Evolutionary conservation across 2,113 vertebrate genomes (phyloP), one percentile per base, ranked within the genome.

Genomic region (Urocolius indicus): DNA sequence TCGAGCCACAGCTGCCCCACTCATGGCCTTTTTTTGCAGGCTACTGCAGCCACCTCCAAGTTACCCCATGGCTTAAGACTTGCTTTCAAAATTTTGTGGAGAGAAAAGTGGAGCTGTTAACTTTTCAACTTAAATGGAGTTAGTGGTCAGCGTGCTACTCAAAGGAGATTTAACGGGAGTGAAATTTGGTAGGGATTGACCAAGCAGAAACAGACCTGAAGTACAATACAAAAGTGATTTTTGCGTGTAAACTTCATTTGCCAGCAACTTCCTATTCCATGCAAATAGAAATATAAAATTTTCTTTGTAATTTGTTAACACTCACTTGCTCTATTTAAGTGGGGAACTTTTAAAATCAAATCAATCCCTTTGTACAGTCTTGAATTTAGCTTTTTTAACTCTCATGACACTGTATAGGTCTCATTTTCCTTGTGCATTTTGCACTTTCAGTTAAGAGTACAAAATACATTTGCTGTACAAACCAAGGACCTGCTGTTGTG

Each of bases 381-480:
- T 1, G 3, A 49, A 48, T 73, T 30, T 18, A 54, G 5, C 2
- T 24, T 62, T 38, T 59, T 52, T 17, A 19, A 15, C 58, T 79
- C 38, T 34, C 77, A 3, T 82, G 34, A 9, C 5, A 18, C 1
- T 0, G 0, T 15, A 4, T 10, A 32, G 10, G 4, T 75, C 45
- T 74, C 27, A 30, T 26, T 14, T 55, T 55, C 65, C 59, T 51
- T 24, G 34, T 67, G 32, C 16, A 36, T 3, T 45, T 89, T 67
- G 32, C 16, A 36, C 2, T 45, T 89, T 84, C 43, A 22, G 14
- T 78, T 68, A 30, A 30, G 29, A 34, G 19, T 36, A 24, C 43
- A 68, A 68, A 72, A 81, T 11, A 21, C 27, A 57, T 41, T 41
- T 41, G 10, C 3, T 4, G 13, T 23, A 4, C 22, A 62, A 55